phyloP scores from a whole-genome alignment of 2,888 invertebrate genomes.

The Nudaria mundana region DNA sequence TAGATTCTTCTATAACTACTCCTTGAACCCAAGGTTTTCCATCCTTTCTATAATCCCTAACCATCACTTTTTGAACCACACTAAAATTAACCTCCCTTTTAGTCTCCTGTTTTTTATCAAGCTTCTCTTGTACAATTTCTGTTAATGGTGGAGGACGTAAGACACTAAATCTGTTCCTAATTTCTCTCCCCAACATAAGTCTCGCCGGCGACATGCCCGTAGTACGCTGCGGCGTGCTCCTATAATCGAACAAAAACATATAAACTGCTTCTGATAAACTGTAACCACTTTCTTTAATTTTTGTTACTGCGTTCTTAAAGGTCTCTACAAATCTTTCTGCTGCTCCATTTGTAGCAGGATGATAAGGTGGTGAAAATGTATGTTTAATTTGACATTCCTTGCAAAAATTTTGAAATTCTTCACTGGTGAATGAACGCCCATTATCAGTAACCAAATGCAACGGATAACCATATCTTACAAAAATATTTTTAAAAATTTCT shows the following conservation, averaged over 20 bases:
- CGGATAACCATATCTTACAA: slow-evolving; percentile 16
- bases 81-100: slow-evolving; percentile 1
- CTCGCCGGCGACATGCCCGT: slow-evolving; percentile 14
- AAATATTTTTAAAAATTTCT: slow-evolving; percentile 15
- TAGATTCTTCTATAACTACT: no score
- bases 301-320: background rate
- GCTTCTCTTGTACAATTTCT: background rate
- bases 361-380: no score
- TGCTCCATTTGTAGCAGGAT: no score
- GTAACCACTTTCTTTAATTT: slow-evolving; percentile 10
- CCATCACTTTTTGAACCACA: slow-evolving; percentile 10
- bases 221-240: slow-evolving; percentile 7
- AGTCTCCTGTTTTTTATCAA: background rate
- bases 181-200: slow-evolving; percentile 12
- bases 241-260: slow-evolving; percentile 6
- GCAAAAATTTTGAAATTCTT: slow-evolving; percentile 18
- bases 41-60: slow-evolving; percentile 1
- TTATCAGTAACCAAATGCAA: slow-evolving; percentile 23
- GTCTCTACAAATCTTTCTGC: slow-evolving; percentile 10
- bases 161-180: slow-evolving; percentile 10
- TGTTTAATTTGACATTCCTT: slow-evolving; percentile 12
- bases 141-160: slow-evolving; percentile 11
- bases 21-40: slow-evolving; percentile 6
- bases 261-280: slow-evolving; percentile 7
- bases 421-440: slow-evolving; percentile 17